Evolutionary conservation across 1,140 invertebrate genomes (phyloP).

Genomic region (Atopsyche davidsoni): DNA sequence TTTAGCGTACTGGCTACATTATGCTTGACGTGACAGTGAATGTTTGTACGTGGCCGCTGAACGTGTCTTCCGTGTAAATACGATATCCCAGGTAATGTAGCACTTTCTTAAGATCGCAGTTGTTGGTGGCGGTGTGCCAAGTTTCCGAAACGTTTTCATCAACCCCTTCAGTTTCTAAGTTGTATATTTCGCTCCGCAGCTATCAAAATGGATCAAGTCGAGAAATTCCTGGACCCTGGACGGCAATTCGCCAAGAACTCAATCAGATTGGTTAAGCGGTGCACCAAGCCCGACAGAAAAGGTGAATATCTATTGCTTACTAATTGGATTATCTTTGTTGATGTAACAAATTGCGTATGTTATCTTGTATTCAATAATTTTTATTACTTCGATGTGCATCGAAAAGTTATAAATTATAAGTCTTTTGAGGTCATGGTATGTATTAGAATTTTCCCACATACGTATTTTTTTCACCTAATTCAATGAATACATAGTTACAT

Average conservation of each 20-base stretch:
- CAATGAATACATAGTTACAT: no score
- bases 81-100: constrained; percentile 6
- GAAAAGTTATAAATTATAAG: no score
- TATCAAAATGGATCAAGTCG: constrained; percentile 90
- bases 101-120: constrained; percentile 10
- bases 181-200: background rate
- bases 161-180: background rate
- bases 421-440: no score
- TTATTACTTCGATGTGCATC: no score
- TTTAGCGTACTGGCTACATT: constrained; percentile 16
- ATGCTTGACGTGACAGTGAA: constrained; percentile 26
- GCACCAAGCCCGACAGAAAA: constrained; percentile 99
- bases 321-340: no score
- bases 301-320: constrained; percentile 52
- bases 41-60: constrained; percentile 25
- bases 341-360: no score
- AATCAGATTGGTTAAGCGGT: constrained; percentile 93
- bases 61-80: constrained; percentile 3
- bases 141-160: constrained; percentile 11
- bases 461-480: no score
- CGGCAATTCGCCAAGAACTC: constrained; percentile 98
- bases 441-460: no score
- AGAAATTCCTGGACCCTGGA: constrained; percentile 89
- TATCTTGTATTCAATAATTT: no score
- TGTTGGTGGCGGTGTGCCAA: constrained; percentile 10